phyloP scores from a whole-genome alignment of 2,888 invertebrate species.

The Asteroscopus sphinx region DNA sequence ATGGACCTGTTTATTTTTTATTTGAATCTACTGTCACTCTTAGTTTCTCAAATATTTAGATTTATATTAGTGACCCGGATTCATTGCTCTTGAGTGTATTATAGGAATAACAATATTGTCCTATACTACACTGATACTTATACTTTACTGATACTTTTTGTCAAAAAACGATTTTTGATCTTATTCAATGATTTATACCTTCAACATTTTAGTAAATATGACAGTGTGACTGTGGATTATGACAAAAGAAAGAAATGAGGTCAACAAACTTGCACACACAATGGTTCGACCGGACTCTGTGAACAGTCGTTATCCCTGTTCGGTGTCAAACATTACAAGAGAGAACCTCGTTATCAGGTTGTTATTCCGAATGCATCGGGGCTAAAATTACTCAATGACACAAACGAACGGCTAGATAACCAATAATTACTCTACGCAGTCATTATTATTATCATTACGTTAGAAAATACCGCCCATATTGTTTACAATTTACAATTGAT shows the following conservation, averaged over 20 bases:
- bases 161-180: too few species aligned
- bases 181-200: not conserved
- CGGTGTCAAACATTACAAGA: conserved; percentile 40
- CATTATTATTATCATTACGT: conserved; percentile 9
- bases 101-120: too few species aligned
- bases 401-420: conserved; percentile 13
- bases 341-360: conserved; percentile 36
- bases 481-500: too few species aligned
- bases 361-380: conserved; percentile 34
- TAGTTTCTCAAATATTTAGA: too few species aligned
- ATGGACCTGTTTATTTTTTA: too few species aligned
- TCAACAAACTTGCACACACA: conserved; percentile 30
- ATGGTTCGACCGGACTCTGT: conserved; percentile 24
- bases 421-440: conserved; percentile 11
- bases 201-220: not conserved
- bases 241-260: conserved; percentile 10
- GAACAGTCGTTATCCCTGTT: conserved; percentile 27
- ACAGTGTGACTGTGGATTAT: too few species aligned
- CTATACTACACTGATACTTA: too few species aligned
- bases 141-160: too few species aligned
- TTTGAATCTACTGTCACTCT: too few species aligned
- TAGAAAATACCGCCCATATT: conserved; percentile 5
- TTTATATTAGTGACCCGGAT: too few species aligned
- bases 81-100: too few species aligned
- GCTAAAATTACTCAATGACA: conserved; percentile 37